A percentile compares a stretch with the other conserved stretches of the same genome.
These are phyloP conservation scores for Asteroscopus sphinx DNA, from an alignment of 2,888 invertebrate species.

Conservation along the genomic window DNA sequence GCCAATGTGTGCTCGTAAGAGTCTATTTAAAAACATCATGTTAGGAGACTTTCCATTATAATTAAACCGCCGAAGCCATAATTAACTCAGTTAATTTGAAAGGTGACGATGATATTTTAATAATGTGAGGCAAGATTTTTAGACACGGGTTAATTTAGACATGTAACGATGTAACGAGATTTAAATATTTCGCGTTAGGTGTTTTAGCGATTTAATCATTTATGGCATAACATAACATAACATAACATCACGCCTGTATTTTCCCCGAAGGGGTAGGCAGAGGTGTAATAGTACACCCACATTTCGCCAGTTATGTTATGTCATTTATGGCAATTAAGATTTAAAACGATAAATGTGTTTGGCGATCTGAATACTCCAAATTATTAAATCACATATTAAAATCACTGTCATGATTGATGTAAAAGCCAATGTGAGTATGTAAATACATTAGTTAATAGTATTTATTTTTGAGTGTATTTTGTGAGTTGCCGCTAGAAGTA, in stretches of 20 bases:
- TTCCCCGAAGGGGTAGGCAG: too few species aligned
- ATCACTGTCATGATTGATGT: constrained; percentile 20
- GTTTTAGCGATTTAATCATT: constrained; percentile 1
- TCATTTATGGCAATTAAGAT: too few species aligned
- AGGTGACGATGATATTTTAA: constrained; percentile 42
- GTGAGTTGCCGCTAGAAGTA: constrained; percentile 55
- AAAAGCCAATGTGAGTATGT: constrained; percentile 48
- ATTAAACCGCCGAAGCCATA: constrained; percentile 26
- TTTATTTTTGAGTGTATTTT: constrained; percentile 35
- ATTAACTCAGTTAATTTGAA: constrained; percentile 46
- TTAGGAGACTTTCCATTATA: constrained; percentile 27
- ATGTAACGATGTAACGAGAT: constrained; percentile 12
- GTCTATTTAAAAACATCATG: constrained; percentile 20
- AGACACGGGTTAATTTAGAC: constrained; percentile 37
- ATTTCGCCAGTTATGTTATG: too few species aligned
- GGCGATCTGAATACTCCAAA: constrained; percentile 4
- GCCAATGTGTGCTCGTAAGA: constrained; percentile 10
- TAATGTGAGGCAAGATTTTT: constrained; percentile 43
- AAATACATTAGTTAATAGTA: constrained; percentile 34
- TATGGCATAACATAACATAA: too few species aligned
- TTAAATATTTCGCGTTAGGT: constrained; percentile 7
- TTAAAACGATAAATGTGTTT: constrained; percentile 11
- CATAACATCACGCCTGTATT: too few species aligned
- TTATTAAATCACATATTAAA: constrained; percentile 15
- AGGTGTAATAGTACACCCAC: too few species aligned